These are phyloP conservation scores for Penelope pileata DNA, from an alignment of 2,113 vertebrate genomes.

Conservation along the genomic window DNA sequence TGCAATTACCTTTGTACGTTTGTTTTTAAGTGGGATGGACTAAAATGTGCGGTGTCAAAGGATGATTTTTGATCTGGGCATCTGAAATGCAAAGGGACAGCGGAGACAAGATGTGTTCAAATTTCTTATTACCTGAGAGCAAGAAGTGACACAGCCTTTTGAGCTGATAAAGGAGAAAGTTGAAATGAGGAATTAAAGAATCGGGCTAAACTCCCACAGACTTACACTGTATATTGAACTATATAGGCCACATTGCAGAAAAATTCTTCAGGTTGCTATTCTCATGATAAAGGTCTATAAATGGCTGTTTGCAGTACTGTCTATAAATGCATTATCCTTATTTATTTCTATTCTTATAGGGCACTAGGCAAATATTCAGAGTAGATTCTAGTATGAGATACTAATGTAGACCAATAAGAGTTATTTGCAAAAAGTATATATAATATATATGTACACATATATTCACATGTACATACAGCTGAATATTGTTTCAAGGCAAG, in stretches of 20 bases:
- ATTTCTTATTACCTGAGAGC: neutral
- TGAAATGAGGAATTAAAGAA: neutral
- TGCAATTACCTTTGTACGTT: neutral
- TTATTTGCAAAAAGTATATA: neutral
- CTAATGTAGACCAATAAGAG: neutral
- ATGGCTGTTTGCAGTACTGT: neutral
- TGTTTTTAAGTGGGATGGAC: neutral
- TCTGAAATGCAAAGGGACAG: neutral
- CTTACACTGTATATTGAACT: neutral
- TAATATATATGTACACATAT: too few relatives aligned
- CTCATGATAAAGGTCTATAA: neutral
- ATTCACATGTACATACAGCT: neutral
- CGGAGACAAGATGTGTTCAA: neutral
- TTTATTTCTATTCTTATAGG: neutral
- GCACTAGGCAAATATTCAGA: neutral
- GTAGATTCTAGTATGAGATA: neutral
- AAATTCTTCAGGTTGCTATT: neutral
- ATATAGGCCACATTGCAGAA: neutral
- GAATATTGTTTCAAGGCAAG: neutral
- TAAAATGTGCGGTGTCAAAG: neutral
- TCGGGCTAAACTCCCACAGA: neutral
- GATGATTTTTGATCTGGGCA: neutral
- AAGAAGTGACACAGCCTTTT: neutral
- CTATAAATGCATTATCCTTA: neutral
- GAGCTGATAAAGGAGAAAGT: neutral